A percentile compares a stretch with the other conserved stretches of the same genome.
These are phyloP conservation scores for Luperina testacea DNA, from an alignment of 2,888 invertebrate species.

Conservation along the genomic window DNA sequence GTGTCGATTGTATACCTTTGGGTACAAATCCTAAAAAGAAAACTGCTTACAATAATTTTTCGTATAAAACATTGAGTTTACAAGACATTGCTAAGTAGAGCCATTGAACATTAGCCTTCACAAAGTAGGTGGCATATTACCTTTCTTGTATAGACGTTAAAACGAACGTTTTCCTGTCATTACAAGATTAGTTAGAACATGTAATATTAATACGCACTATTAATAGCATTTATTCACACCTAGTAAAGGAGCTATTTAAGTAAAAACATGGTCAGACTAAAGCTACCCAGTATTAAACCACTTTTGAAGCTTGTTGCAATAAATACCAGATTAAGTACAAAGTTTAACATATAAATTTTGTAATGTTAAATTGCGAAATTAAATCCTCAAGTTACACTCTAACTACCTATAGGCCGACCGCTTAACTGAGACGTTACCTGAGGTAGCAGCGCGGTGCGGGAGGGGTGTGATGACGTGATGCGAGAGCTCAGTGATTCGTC, in stretches of 20 bases:
- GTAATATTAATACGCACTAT: conserved; percentile 51
- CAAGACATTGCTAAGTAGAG: conserved; percentile 3
- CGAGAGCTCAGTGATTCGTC: too few relatives aligned
- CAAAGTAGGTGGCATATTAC: conserved; percentile 23
- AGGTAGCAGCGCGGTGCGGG: too few relatives aligned
- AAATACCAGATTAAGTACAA: conserved; percentile 49
- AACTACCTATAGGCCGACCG: too few relatives aligned
- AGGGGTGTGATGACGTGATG: too few relatives aligned
- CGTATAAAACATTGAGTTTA: not conserved
- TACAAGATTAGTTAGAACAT: conserved; percentile 42
- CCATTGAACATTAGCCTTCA: conserved; percentile 15
- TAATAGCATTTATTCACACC: conserved; percentile 63
- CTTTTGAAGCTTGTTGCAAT: conserved; percentile 46
- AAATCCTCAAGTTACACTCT: not conserved
- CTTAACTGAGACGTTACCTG: too few relatives aligned
- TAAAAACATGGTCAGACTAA: conserved; percentile 42
- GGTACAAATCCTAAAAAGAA: too few relatives aligned
- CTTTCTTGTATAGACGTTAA: conserved; percentile 20
- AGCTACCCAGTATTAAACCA: conserved; percentile 27
- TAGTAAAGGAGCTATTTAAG: conserved; percentile 45
- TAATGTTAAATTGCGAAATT: conserved; percentile 22
- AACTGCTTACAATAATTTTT: too few relatives aligned
- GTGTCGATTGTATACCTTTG: too few relatives aligned
- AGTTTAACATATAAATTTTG: conserved; percentile 47
- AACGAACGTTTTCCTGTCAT: conserved; percentile 44